phyloP scores from a whole-genome alignment of 2,888 invertebrate species.

The Invenusta paracnida region DNA sequence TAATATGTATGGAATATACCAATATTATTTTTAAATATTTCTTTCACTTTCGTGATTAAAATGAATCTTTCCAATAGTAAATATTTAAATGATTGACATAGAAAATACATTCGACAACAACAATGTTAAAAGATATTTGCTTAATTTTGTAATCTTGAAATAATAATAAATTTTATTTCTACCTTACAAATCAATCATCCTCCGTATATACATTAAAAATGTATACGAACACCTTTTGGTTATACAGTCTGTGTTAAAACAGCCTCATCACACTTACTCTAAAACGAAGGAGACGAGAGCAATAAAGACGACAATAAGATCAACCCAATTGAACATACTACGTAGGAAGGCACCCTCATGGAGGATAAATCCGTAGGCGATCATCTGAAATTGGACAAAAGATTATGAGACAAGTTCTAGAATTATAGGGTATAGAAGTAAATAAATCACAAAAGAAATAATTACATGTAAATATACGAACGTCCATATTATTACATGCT shows the following conservation, averaged over 20 bases:
- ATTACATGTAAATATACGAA: too few species aligned
- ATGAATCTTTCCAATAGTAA: not conserved
- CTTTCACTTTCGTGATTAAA: not conserved
- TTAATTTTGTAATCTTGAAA: too few species aligned
- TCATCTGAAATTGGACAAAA: constrained; percentile 50
- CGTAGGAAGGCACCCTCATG: constrained; percentile 97
- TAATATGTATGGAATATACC: too few species aligned
- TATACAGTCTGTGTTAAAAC: not conserved
- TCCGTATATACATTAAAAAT: too few species aligned
- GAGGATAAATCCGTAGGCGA: constrained; percentile 91
- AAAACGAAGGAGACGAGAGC: constrained; percentile 88
- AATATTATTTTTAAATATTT: not conserved
- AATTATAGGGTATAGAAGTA: too few species aligned
- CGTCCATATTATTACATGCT: too few species aligned
- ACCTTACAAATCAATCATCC: too few species aligned
- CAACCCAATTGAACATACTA: constrained; percentile 94
- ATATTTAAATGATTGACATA: not conserved
- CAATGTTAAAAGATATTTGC: too few species aligned
- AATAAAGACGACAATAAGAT: constrained; percentile 93
- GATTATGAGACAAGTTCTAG: too few species aligned
- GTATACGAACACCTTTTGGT: not conserved
- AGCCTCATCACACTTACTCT: constrained; percentile 65
- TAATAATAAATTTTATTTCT: too few species aligned
- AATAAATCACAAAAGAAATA: too few species aligned
- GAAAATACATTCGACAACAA: not conserved